Evolutionary conservation across 2,797 vertebrate genomes (phyloP).

Genomic region (Sebastes ruberrimus): DNA sequence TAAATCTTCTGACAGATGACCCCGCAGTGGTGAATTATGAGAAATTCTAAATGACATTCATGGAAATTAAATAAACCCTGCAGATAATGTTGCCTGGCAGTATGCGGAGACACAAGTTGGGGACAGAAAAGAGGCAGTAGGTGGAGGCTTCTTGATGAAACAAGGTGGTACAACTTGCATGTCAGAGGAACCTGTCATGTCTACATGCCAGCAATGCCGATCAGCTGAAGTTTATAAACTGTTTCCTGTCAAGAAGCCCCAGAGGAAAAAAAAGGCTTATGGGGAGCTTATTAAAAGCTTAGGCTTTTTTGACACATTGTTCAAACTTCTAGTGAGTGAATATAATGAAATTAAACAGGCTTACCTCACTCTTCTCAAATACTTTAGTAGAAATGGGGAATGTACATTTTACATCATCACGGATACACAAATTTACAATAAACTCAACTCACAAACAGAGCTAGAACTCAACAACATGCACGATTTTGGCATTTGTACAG

Average conservation of each 20-base stretch:
- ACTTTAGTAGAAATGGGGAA: background rate
- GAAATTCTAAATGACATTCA: constrained; percentile 73
- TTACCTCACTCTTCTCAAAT: background rate
- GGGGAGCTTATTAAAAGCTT: background rate
- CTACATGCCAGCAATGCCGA: background rate
- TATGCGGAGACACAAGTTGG: constrained; percentile 20
- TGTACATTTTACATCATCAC: background rate
- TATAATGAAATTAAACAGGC: background rate
- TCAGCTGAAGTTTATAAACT: background rate
- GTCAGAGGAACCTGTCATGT: constrained; percentile 14
- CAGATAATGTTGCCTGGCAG: constrained; percentile 36
- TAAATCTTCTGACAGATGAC: constrained; percentile 77
- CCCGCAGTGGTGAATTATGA: constrained; percentile 67
- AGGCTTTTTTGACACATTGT: background rate
- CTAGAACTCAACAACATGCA: background rate
- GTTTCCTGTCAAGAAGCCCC: background rate
- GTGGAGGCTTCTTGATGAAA: constrained; percentile 15
- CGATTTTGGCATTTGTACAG: background rate
- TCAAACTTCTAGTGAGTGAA: background rate
- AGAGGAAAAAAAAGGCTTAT: background rate
- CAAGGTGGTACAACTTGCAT: background rate
- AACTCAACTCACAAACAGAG: background rate
- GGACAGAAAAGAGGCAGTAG: background rate
- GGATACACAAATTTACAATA: background rate
- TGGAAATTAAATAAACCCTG: constrained; percentile 64